Percentiles rank a stretch among this genome's conserved stretches.
Evolutionary conservation across 2,888 invertebrate species (phyloP).

Genomic region (Machimus rusticus): DNA sequence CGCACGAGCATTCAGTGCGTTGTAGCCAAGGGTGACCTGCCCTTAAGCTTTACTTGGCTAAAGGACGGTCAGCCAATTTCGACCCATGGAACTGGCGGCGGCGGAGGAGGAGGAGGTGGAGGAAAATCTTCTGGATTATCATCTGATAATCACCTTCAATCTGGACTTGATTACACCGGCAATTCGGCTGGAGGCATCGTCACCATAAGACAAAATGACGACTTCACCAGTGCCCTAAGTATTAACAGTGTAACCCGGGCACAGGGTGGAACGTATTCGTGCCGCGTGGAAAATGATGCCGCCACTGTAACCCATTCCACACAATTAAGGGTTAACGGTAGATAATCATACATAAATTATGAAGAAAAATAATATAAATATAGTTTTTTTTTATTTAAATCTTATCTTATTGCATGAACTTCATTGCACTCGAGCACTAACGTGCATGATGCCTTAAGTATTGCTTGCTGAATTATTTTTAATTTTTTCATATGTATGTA

Average conservation of each 20-base stretch:
- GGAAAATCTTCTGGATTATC: background rate
- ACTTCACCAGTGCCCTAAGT: constrained; percentile 69
- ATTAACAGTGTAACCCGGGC: constrained; percentile 67
- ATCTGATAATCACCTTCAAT: constrained; percentile 45
- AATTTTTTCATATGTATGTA: too few species aligned
- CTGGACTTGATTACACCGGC: constrained; percentile 34
- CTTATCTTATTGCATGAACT: background rate
- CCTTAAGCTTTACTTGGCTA: constrained; percentile 70
- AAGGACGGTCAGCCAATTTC: constrained; percentile 67
- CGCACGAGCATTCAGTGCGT: constrained; percentile 69
- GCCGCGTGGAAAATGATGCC: constrained; percentile 68
- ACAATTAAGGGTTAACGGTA: constrained; percentile 69
- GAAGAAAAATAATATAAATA: background rate
- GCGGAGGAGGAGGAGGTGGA: background rate
- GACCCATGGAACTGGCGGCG: constrained; percentile 45
- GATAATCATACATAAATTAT: background rate
- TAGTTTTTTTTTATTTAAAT: background rate
- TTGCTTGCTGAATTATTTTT: too few species aligned
- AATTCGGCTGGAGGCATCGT: constrained; percentile 55
- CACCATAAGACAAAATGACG: constrained; percentile 68
- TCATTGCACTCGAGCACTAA: too few species aligned
- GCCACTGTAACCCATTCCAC: constrained; percentile 68
- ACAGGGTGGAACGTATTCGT: constrained; percentile 69
- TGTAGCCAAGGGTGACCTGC: constrained; percentile 70
- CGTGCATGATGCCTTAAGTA: too few species aligned